Evolutionary conservation across 92 coral and sea anemone species (phyloP).

Genomic region (Zoanthus sociatus): DNA sequence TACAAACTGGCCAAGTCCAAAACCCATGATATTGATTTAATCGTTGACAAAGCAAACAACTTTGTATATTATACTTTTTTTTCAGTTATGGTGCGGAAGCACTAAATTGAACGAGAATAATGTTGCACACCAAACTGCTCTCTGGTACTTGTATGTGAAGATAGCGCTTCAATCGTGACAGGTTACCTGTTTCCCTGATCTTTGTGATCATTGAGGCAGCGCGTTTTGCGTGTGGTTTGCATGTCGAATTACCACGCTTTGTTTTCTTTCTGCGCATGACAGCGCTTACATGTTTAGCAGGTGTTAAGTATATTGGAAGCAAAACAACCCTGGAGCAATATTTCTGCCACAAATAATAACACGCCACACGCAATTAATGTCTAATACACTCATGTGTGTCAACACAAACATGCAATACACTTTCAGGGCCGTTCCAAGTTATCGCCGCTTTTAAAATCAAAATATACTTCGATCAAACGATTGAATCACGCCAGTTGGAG

Average conservation of each 20-base stretch:
- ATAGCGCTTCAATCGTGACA: slow-evolving; percentile 12
- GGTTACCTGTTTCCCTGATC: slow-evolving; percentile 26
- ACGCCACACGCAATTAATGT: background rate
- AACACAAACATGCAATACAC: background rate
- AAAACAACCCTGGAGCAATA: slow-evolving; percentile 49
- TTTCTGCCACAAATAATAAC: slow-evolving; percentile 12
- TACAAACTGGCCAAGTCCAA: slow-evolving; percentile 73
- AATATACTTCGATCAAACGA: no score
- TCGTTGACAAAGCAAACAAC: background rate
- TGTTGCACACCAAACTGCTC: background rate
- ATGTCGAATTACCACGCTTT: slow-evolving; percentile 48
- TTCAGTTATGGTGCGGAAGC: background rate
- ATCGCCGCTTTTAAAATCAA: no score
- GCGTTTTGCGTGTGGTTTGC: slow-evolving; percentile 56
- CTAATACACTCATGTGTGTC: background rate
- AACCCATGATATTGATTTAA: slow-evolving; percentile 76
- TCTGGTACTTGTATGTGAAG: background rate
- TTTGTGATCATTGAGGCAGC: slow-evolving; percentile 32
- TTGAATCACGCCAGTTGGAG: no score
- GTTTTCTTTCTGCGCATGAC: slow-evolving; percentile 20
- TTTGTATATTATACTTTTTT: background rate
- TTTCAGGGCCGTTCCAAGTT: no score
- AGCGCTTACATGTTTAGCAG: slow-evolving; percentile 6
- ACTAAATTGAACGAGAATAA: background rate
- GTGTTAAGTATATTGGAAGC: slow-evolving; percentile 8